Percentiles rank a stretch among this genome's conserved stretches.
phyloP scores from a whole-genome alignment of 2,797 vertebrate species.

The Rhincodon typus region DNA sequence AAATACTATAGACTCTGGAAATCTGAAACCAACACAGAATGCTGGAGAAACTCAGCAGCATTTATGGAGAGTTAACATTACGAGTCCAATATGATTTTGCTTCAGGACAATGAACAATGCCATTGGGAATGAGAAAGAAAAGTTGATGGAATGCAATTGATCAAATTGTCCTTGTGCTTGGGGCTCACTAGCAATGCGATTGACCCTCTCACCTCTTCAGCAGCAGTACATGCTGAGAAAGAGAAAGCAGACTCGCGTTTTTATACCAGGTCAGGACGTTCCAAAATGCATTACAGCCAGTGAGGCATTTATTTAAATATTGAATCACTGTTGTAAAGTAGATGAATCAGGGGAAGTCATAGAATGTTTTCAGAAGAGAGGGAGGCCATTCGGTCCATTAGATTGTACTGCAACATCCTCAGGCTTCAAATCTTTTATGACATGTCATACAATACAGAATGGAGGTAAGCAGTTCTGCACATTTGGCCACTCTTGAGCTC shows the following conservation, averaged over 20 bases:
- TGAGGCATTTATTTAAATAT: background rate
- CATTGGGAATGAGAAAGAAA: no score
- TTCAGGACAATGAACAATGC: no score
- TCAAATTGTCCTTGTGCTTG: background rate
- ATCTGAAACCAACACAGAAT: no score
- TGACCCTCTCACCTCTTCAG: background rate
- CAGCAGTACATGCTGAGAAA: background rate
- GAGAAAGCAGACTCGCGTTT: background rate
- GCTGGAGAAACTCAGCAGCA: no score
- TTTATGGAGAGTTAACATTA: no score
- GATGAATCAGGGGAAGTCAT: background rate
- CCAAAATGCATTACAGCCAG: background rate
- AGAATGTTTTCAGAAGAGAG: background rate
- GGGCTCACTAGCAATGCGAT: background rate
- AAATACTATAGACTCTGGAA: no score
- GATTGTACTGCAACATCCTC: background rate
- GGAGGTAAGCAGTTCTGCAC: background rate
- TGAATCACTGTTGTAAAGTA: background rate
- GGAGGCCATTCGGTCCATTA: background rate
- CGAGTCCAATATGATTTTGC: no score
- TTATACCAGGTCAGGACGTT: background rate
- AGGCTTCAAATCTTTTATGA: background rate
- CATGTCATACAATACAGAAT: background rate
- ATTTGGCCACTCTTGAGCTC: background rate
- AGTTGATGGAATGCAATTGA: no score